Evolutionary conservation across 2,888 invertebrate genomes (phyloP).

Genomic region (Falcaria lacertinaria): DNA sequence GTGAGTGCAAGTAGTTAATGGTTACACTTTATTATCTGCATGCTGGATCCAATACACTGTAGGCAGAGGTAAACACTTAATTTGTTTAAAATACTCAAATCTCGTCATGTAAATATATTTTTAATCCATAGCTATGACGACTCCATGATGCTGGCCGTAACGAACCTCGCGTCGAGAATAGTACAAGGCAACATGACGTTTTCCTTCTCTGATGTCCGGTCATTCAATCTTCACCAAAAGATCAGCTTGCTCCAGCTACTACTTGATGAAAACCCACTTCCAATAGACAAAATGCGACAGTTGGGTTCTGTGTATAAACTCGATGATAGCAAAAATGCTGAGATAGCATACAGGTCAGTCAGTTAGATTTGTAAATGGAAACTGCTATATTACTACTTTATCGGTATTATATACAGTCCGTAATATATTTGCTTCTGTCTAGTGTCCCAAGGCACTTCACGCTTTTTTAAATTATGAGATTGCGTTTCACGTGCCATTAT

Average conservation of each 20-base stretch:
- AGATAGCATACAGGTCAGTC: slow-evolving; percentile 79
- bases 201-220: slow-evolving; percentile 67
- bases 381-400: too few species aligned
- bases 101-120: not conserved
- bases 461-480: too few species aligned
- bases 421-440: too few species aligned
- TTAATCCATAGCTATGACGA: slow-evolving; percentile 80
- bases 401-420: too few species aligned
- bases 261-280: slow-evolving; percentile 74
- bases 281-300: slow-evolving; percentile 69
- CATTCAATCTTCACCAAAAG: slow-evolving; percentile 82
- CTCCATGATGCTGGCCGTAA: slow-evolving; percentile 81
- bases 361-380: not conserved
- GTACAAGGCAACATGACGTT: slow-evolving; percentile 52
- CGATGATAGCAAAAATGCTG: slow-evolving; percentile 84
- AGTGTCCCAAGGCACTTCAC: too few species aligned
- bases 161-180: slow-evolving; percentile 74
- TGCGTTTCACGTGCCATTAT: too few species aligned
- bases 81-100: too few species aligned
- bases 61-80: too few species aligned
- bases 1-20: too few species aligned
- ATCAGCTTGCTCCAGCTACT: slow-evolving; percentile 85
- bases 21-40: too few species aligned
- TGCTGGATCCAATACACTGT: too few species aligned
- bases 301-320: slow-evolving; percentile 81